Base-by-base conservation (phyloP, 2,888 invertebrate genomes). In the Drosophila mimica region DNA sequence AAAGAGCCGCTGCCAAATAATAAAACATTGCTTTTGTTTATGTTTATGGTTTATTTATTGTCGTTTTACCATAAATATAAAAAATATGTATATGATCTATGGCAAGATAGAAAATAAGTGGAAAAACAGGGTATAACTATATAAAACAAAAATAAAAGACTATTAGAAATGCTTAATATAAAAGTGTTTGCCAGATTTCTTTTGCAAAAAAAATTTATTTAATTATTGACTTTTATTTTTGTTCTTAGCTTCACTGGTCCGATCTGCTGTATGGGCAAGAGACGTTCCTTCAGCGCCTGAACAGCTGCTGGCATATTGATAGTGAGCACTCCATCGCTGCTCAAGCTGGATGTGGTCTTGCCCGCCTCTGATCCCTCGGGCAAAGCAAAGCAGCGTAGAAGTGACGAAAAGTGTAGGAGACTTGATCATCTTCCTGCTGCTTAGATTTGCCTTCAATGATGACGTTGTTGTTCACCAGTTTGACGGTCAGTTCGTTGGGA, bases 401-500 rank as follows among this genome's bases (percentile, higher is more conserved):
- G 70, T 97, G 96, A 53, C 96, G 94, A 8, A 96, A 95, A 17
- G 96, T 95, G 92, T 94, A 96, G 60, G 97, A 96, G 17, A 97
- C 97, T 76, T 96, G 95, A 20, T 95, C 95, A 80, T 96, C 96
- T 34, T 95, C 94, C 74, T 95, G 95, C 70, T 97, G 95, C 88
- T 96, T 96, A 88, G 96, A 97, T 89, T 95, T 96, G 0, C 96
- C 97, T 91, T 97, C 96, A 13, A 96, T 94, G 66, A 95, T 94
- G 57, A 95, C 94, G 56, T 94, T 94, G 79, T 95, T 95, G 15
- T 96, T 96, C 0, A 96, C 94, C 0, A 96, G 96, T 92, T 96
- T 97, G 34, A 97, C 97, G 1, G 94, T 94, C 56, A 97, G 95
- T 91, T 97, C 97, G 34, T 96, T 95, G 0, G 97, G 97, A n/a